Evolutionary conservation across 23 tunicate genomes (phyloP).

Genomic region (Styela clava): DNA sequence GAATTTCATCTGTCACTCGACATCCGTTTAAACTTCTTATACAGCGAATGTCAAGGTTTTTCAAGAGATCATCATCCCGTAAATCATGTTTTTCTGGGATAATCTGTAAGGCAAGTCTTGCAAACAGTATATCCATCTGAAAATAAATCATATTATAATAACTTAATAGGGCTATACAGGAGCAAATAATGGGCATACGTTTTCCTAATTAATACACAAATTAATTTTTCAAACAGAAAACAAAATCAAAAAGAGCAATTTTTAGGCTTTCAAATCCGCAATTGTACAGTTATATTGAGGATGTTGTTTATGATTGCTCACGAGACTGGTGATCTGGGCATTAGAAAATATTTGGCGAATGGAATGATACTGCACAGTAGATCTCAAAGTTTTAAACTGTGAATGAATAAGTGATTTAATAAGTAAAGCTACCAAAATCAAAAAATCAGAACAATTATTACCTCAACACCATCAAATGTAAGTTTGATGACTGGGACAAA

Average conservation of each 20-base stretch:
- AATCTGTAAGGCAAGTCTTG: constrained; percentile 83
- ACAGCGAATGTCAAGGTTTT: constrained; percentile 90
- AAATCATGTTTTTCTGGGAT: constrained; percentile 74
- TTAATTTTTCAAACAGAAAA: too few species aligned
- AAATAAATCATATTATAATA: background rate
- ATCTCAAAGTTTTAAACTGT: too few species aligned
- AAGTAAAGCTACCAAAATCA: too few species aligned
- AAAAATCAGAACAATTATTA: background rate
- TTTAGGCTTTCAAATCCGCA: constrained; percentile 1
- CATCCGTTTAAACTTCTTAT: constrained; percentile 89
- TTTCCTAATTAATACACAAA: too few species aligned
- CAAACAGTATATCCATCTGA: constrained; percentile 85
- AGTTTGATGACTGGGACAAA: constrained; percentile 92
- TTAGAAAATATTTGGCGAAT: too few species aligned
- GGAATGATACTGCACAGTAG: too few species aligned
- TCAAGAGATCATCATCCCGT: constrained; percentile 60
- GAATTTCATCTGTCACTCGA: constrained; percentile 92
- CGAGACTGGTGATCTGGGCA: too few species aligned
- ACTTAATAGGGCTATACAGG: background rate
- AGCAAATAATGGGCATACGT: background rate
- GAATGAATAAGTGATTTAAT: too few species aligned
- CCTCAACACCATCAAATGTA: constrained; percentile 87
- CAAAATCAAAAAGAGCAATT: too few species aligned
- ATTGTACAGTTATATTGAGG: too few species aligned
- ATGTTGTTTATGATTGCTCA: too few species aligned